Percentiles rank a stretch among this genome's conserved stretches.
Evolutionary conservation across 2,113 vertebrate genomes (phyloP).

Genomic region (Gambusia holbrooki): DNA sequence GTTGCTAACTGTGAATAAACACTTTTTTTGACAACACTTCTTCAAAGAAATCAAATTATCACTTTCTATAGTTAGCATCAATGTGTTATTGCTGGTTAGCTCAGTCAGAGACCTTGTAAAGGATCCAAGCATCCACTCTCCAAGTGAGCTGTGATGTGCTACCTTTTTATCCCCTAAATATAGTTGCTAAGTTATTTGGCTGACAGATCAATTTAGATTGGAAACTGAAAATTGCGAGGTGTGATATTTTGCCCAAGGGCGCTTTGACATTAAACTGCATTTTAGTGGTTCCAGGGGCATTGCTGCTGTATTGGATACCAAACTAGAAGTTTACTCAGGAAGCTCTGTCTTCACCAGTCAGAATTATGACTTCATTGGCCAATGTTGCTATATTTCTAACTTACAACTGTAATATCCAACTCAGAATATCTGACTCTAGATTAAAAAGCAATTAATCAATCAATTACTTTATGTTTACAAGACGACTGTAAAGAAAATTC

Average conservation of each 20-base stretch:
- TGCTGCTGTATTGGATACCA: too few relatives aligned
- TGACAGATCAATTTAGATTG: neutral
- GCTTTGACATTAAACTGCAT: neutral
- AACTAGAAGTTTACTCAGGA: too few relatives aligned
- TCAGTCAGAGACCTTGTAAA: neutral
- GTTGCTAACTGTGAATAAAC: neutral
- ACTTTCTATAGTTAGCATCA: neutral
- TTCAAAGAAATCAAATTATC: constrained; percentile 1
- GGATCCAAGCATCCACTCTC: neutral
- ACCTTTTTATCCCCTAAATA: neutral
- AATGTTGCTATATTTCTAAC: too few relatives aligned
- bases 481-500: too few relatives aligned
- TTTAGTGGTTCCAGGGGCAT: neutral
- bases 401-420: too few relatives aligned
- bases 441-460: too few relatives aligned
- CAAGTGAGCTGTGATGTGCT: neutral
- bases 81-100: neutral
- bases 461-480: neutral
- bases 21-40: neutral
- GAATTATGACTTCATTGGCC: too few relatives aligned
- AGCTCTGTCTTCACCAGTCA: too few relatives aligned
- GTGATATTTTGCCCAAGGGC: neutral
- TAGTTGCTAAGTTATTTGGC: neutral
- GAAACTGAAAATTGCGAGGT: neutral
- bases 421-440: too few relatives aligned